phyloP scores from a whole-genome alignment of 2,888 invertebrate genomes.

The Drosophila ezoana region DNA sequence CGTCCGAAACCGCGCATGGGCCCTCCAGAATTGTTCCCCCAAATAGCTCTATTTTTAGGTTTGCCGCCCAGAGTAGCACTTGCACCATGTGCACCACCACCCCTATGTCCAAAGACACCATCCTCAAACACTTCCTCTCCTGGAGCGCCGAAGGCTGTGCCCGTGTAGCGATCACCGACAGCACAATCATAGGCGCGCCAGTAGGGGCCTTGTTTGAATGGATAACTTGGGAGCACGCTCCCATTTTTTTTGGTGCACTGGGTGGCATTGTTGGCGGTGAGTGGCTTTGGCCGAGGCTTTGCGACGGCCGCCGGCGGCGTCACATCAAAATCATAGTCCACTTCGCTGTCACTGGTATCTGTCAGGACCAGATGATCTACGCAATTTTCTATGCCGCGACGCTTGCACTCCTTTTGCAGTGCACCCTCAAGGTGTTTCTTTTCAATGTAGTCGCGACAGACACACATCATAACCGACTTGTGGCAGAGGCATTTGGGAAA shows the following conservation, averaged over 20 bases:
- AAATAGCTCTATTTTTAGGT: neutral
- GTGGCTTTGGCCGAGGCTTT: neutral
- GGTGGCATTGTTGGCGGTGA: conserved; percentile 86
- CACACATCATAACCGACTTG: conserved; percentile 84
- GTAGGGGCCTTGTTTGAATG: conserved; percentile 51
- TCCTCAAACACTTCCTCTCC: conserved; percentile 51
- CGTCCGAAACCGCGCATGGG: conserved; percentile 13
- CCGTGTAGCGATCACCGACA: conserved; percentile 53
- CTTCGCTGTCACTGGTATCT: conserved; percentile 85
- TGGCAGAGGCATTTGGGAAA: conserved; percentile 86
- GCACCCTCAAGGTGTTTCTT: conserved; percentile 85
- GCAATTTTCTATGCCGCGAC: conserved; percentile 60
- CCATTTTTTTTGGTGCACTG: conserved; percentile 80
- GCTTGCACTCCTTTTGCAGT: conserved; percentile 85
- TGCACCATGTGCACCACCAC: conserved; percentile 47
- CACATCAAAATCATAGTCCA: conserved; percentile 89
- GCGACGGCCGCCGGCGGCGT: conserved; percentile 87
- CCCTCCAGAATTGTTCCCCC: conserved; percentile 8
- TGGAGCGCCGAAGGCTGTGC: conserved; percentile 38
- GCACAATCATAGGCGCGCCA: conserved; percentile 72
- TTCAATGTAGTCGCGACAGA: conserved; percentile 74
- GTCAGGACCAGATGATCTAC: conserved; percentile 74
- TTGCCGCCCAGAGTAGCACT: neutral
- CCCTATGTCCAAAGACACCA: conserved; percentile 44
- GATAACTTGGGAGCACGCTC: conserved; percentile 44